Conservation (phyloP, 2,797 vertebrate genomes). For the Parambassis ranga region DNA sequence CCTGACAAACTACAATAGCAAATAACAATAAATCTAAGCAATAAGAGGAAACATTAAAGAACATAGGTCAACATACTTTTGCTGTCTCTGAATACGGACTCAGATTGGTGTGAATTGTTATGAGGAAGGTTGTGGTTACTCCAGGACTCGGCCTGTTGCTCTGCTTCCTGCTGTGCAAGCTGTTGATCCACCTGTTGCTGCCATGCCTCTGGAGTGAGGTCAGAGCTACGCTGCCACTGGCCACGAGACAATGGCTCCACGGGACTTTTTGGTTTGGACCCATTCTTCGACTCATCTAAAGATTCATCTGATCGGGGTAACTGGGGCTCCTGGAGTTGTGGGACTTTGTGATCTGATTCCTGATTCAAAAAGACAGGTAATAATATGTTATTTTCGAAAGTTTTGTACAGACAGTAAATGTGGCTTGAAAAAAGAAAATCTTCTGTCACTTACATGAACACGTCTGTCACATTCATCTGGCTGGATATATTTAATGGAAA, state of each 20-base stretch:
- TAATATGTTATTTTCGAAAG: too few species aligned
- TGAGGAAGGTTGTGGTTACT: slow-evolving; percentile 56
- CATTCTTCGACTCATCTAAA: slow-evolving; percentile 53
- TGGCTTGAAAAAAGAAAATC: not conserved
- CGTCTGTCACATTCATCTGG: slow-evolving; percentile 67
- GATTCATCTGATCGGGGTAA: slow-evolving; percentile 63
- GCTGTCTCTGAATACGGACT: slow-evolving; percentile 81
- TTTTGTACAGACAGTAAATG: too few species aligned
- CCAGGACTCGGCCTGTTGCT: slow-evolving; percentile 72
- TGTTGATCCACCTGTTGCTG: slow-evolving; percentile 84
- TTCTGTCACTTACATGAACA: slow-evolving; percentile 64
- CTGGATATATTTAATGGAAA: slow-evolving; percentile 80
- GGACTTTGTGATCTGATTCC: slow-evolving; percentile 67
- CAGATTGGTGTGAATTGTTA: slow-evolving; percentile 40
- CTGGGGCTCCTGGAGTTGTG: slow-evolving; percentile 58
- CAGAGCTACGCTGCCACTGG: slow-evolving; percentile 80
- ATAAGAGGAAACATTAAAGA: not conserved
- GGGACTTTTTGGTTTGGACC: slow-evolving; percentile 41
- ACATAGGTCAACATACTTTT: slow-evolving; percentile 71
- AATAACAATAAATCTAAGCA: not conserved
- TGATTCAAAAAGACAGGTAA: slow-evolving; percentile 17
- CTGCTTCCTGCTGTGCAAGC: slow-evolving; percentile 71
- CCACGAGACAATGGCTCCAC: slow-evolving; percentile 49
- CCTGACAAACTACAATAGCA: not conserved
- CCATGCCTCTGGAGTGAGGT: slow-evolving; percentile 84